These are phyloP conservation scores for Leptura quadrifasciata DNA, from an alignment of 2,888 invertebrate species.

Conservation along the genomic window DNA sequence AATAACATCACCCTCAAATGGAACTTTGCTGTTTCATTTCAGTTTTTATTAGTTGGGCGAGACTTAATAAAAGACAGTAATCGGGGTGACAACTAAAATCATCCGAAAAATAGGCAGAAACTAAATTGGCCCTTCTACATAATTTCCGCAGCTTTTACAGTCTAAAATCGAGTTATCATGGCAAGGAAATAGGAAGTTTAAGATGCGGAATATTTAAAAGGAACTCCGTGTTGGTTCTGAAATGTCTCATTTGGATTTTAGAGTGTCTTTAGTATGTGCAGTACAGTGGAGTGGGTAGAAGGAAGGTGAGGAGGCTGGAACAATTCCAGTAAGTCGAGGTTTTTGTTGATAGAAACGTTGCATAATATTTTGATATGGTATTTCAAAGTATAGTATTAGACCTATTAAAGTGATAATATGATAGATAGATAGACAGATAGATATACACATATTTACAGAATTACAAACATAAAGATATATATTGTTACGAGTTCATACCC, in stretches of 20 bases:
- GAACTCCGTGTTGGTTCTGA: background rate
- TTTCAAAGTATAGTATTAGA: too few relatives aligned
- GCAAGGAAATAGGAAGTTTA: conserved; percentile 40
- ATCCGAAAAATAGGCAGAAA: conserved; percentile 35
- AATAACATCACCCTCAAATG: background rate
- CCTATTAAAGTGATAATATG: too few relatives aligned
- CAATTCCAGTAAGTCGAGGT: background rate
- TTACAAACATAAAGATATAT: too few relatives aligned
- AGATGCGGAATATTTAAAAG: conserved; percentile 27
- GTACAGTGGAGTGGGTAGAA: background rate
- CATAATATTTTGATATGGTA: too few relatives aligned
- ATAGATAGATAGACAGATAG: too few relatives aligned
- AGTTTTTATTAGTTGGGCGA: background rate
- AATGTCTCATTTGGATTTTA: background rate
- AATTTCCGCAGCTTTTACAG: conserved; percentile 38
- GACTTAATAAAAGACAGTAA: conserved; percentile 5
- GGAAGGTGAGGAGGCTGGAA: background rate
- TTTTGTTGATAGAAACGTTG: too few relatives aligned
- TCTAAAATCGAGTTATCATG: conserved; percentile 30
- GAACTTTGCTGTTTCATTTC: background rate
- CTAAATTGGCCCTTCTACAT: conserved; percentile 43
- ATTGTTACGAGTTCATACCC: too few relatives aligned
- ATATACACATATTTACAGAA: too few relatives aligned
- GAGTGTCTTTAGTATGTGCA: background rate
- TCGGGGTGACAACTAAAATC: conserved; percentile 29